Evolutionary conservation across 2,888 invertebrate species (phyloP), one percentile per base, ranked within the genome.

Genomic region (Onchidella celtica): DNA sequence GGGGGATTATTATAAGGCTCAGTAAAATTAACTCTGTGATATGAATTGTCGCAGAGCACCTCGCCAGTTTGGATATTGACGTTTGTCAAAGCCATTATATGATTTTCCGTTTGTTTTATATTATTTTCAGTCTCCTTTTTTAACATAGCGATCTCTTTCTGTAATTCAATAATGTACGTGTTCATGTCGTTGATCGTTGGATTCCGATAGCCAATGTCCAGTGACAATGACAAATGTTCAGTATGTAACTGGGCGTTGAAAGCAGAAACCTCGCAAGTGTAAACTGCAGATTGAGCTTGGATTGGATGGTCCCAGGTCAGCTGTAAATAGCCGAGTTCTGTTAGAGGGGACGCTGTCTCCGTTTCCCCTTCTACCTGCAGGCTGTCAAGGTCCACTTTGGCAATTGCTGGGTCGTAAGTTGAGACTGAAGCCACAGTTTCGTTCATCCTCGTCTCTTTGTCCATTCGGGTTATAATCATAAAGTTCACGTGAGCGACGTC

Each of bases 401-500:
- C 57, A 21, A 24, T 57, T 32, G 68, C 57, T 14, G 66, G 66
- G 27, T 66, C 77, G 55, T 34, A 68, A 14, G 55, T 32, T 29
- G 77, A 55, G 11, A 68, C 9, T 4, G 34, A 57, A 32, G 77
- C 77, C 1, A 77, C 68, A 29, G 40, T 36, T n/a, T 55, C 47
- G 55, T 14, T 29, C 14, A 4, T 11, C 32, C 77, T 68, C 11
- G 40, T 65, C 36, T 1, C 3, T 27, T 0, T n/a, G 27, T 66
- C 68, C 4, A 24, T 3, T 17, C 27, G 57, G 55, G 55, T 34
- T n/a, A 77, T 40, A 55, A 68, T 32, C 38, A 77, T 77, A 29
- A 68, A 77, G 9, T 21, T 57, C 11, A 77, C 68, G 34, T 66
- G 77, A n/a, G 77, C 40, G 0, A 66, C 55, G 24, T 77, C 68